These are phyloP conservation scores for Acleris laterana DNA, from an alignment of 2,888 invertebrate species.

Conservation along the genomic window DNA sequence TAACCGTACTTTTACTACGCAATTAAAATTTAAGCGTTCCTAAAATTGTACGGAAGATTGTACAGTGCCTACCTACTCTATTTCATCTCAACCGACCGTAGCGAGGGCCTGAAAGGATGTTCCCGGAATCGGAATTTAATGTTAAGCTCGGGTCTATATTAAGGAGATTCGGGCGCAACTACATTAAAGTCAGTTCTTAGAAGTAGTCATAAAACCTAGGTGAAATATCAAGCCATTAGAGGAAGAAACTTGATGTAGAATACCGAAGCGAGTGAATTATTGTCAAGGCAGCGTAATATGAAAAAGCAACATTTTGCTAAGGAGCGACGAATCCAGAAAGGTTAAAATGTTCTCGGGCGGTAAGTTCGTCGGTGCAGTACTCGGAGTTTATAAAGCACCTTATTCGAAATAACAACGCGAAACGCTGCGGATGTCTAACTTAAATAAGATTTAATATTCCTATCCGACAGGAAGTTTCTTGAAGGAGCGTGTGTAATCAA, in stretches of 20 bases:
- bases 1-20: conserved; percentile 81
- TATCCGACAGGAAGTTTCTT: conserved; percentile 78
- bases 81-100: conserved; percentile 69
- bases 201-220: conserved; percentile 44
- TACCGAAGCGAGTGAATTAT: conserved; percentile 49
- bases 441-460: conserved; percentile 85
- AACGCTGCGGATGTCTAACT: conserved; percentile 79
- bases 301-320: conserved; percentile 55
- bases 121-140: conserved; percentile 59
- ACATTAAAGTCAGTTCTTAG: conserved; percentile 42
- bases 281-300: conserved; percentile 49
- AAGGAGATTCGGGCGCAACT: conserved; percentile 46
- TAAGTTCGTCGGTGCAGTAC: conserved; percentile 54
- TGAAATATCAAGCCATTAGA: conserved; percentile 53
- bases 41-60: conserved; percentile 74
- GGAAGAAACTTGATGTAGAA: conserved; percentile 49
- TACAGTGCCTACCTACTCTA: conserved; percentile 59
- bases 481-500: conserved; percentile 83
- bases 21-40: conserved; percentile 81
- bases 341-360: conserved; percentile 63
- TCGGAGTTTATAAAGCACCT: conserved; percentile 76
- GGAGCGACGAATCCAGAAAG: conserved; percentile 54
- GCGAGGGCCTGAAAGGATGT: conserved; percentile 60
- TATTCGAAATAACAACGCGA: conserved; percentile 82
- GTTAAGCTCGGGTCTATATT: conserved; percentile 44